phyloP scores from a whole-genome alignment of 2,888 invertebrate species.

The Amiota mariae region DNA sequence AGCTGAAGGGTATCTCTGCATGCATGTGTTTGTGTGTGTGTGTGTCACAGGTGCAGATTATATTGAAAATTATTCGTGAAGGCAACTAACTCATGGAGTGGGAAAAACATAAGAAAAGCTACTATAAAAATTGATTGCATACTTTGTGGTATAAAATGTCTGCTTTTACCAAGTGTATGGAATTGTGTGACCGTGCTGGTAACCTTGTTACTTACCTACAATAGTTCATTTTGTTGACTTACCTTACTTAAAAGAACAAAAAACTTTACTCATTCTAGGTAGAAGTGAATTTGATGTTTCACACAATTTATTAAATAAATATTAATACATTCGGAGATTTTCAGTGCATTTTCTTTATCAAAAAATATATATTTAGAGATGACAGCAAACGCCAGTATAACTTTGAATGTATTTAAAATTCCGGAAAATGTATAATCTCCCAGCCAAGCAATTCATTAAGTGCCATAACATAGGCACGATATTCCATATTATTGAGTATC shows the following conservation, averaged over 20 bases:
- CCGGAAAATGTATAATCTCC: not conserved
- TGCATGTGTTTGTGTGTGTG: not conserved
- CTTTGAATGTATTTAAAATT: not conserved
- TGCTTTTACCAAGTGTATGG: conserved; percentile 16
- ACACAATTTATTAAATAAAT: too few relatives aligned
- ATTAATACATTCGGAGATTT: not conserved
- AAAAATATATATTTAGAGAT: not conserved
- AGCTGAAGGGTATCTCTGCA: too few relatives aligned
- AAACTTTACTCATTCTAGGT: too few relatives aligned
- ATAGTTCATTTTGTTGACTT: not conserved
- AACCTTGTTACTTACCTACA: conserved; percentile 36
- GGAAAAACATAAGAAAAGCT: not conserved
- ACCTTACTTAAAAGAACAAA: too few relatives aligned
- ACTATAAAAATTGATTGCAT: conserved; percentile 46
- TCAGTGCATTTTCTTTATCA: conserved; percentile 6
- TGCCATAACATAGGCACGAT: not conserved
- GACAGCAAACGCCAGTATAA: not conserved
- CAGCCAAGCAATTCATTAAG: conserved; percentile 7
- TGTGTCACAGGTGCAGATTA: conserved; percentile 63
- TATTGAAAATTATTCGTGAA: conserved; percentile 63
- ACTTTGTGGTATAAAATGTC: conserved; percentile 60
- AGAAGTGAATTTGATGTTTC: too few relatives aligned
- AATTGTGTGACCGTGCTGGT: conserved; percentile 22
- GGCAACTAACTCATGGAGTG: conserved; percentile 19
- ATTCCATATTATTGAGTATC: not conserved